Evolutionary conservation across 2,888 invertebrate species (phyloP), one percentile per base, ranked within the genome.

Genomic region (Megastigmus dorsalis): DNA sequence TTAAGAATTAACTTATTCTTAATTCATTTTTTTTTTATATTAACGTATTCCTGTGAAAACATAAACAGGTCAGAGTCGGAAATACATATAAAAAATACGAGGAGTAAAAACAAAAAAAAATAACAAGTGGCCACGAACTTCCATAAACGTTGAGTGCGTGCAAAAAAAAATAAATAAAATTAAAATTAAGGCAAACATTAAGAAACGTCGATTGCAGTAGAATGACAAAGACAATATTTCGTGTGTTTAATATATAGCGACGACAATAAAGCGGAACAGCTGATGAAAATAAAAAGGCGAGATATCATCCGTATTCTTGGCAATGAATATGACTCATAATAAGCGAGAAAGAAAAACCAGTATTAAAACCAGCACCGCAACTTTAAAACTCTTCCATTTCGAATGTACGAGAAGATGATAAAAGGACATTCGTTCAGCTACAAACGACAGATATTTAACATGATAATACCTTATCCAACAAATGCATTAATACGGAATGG

Each of bases 261-360:
- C n/a, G 41, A 15, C 36, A 63, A 63, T 15, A 50, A 15, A 43
- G 62, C 33, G 13, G 6, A 13, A 15, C 65, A 65, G 52, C 41
- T 68, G 59, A 62, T 62, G 18, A 26, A 23, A 59, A 38, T 36
- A n/a, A 54, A 36, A 43, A 52, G 38, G 15, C 2, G 45, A 48
- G 36, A 20, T 13, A 36, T 43, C 28, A 67, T 57, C 45, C n/a
- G 45, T 33, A 26, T 67, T 57, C 67, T 48, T 15, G 26, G 67
- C 13, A 67, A 57, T 13, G 20, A 54, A 3, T 1, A 33, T 67
- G 67, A 67, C 45, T 67, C 54, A 67, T 15, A 23, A 67, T 67
- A 67, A 48, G n/a, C n/a, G n/a, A n/a, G 57, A 67, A 45, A 36
- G 36, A 67, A n/a, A n/a, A 55, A 67, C 57, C 45, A 67, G 2